A percentile compares a stretch with the other conserved stretches of the same genome.
phyloP scores from a whole-genome alignment of 2,113 vertebrate genomes.

The Etia nguti region DNA sequence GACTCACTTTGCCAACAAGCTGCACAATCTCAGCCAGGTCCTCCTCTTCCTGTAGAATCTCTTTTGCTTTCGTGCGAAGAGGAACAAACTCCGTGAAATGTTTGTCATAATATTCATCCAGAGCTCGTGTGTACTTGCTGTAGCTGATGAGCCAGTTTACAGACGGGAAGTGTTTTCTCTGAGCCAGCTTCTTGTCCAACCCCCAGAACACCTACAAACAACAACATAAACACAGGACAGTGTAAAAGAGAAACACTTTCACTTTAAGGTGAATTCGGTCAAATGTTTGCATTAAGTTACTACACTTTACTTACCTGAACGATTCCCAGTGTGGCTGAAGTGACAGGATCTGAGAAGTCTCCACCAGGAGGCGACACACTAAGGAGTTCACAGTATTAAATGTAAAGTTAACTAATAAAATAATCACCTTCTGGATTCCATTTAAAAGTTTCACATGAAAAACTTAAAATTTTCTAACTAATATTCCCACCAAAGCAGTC shows the following conservation, averaged over 20 bases:
- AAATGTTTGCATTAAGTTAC: neutral
- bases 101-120: conserved; percentile 96
- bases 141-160: conserved; percentile 99
- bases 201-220: conserved; percentile 91
- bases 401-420: neutral
- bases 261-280: neutral
- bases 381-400: conserved; percentile 3
- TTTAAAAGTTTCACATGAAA: neutral
- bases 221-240: neutral
- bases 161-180: conserved; percentile 96
- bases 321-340: conserved; percentile 94
- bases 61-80: conserved; percentile 92
- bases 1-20: conserved; percentile 91
- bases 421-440: neutral
- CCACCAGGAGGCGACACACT: conserved; percentile 97
- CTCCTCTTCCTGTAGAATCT: conserved; percentile 97
- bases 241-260: neutral
- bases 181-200: conserved; percentile 96
- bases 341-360: conserved; percentile 97
- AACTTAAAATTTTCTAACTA: neutral
- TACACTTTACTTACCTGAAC: conserved; percentile 75
- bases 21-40: conserved; percentile 97
- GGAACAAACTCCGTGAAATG: conserved; percentile 94
- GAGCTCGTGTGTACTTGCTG: conserved; percentile 92
- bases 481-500: neutral